These are phyloP conservation scores for Orbicella faveolata DNA, from an alignment of 64 coral and sea anemone genomes.

Conservation along the genomic window DNA sequence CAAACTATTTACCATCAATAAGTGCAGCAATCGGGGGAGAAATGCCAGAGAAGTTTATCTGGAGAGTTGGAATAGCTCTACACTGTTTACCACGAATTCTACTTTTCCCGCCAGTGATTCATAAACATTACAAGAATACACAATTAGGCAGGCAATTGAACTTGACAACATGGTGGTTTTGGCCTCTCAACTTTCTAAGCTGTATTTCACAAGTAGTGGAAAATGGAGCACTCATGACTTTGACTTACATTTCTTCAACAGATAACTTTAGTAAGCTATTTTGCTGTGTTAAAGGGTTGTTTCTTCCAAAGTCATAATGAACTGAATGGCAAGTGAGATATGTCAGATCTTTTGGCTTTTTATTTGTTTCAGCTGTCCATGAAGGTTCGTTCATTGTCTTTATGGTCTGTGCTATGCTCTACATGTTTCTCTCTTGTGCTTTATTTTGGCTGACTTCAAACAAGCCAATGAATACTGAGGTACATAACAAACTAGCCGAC, in stretches of 20 bases:
- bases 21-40: slow-evolving; percentile 90
- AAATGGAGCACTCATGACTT: slow-evolving; percentile 74
- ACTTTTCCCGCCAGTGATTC: not conserved
- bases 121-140: slow-evolving; percentile 31
- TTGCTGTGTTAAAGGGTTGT: no score
- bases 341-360: not conserved
- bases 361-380: slow-evolving; percentile 70
- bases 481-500: not conserved
- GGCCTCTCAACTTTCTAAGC: slow-evolving; percentile 60
- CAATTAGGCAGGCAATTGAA: slow-evolving; percentile 14
- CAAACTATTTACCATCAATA: slow-evolving; percentile 92
- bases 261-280: slow-evolving; percentile 86
- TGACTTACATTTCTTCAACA: slow-evolving; percentile 85
- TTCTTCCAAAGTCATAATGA: not conserved
- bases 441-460: slow-evolving; percentile 59
- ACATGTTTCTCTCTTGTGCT: slow-evolving; percentile 76
- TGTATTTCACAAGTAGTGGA: slow-evolving; percentile 56
- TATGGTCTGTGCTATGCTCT: slow-evolving; percentile 76
- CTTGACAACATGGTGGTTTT: slow-evolving; percentile 44
- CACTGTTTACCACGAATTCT: slow-evolving; percentile 68
- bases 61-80: slow-evolving; percentile 85
- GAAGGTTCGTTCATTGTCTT: slow-evolving; percentile 82
- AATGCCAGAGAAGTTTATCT: slow-evolving; percentile 92
- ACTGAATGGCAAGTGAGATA: not conserved
- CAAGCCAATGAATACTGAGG: slow-evolving; percentile 66